Conservation (phyloP, 2,113 vertebrate species). For the Ariopsis seemanni region DNA sequence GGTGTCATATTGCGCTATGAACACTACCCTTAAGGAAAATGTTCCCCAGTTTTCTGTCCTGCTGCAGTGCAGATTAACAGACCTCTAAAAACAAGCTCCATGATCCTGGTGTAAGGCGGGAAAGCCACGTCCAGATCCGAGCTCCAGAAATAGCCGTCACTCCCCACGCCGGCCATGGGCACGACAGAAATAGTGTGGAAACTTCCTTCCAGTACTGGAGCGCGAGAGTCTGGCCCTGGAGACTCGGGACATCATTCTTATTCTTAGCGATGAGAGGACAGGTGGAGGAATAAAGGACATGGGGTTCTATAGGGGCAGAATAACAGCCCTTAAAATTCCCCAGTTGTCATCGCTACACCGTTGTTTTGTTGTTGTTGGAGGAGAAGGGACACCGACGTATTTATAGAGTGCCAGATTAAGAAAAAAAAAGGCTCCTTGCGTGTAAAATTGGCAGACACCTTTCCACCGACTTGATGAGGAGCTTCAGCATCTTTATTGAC, state of each 20-base stretch:
- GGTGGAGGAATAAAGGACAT: slow-evolving; percentile 35
- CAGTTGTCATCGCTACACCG: slow-evolving; percentile 48
- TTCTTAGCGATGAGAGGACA: slow-evolving; percentile 53
- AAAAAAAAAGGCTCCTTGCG: slow-evolving; percentile 17
- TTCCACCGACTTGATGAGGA: slow-evolving; percentile 19
- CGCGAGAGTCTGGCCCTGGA: slow-evolving; percentile 55
- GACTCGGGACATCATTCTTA: slow-evolving; percentile 58
- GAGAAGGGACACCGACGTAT: slow-evolving; percentile 3
- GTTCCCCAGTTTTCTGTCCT: neutral
- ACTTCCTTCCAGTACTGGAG: slow-evolving; percentile 67
- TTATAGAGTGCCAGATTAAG: slow-evolving; percentile 45
- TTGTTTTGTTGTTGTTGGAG: slow-evolving; percentile 44
- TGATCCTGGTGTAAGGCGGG: neutral
- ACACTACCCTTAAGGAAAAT: neutral
- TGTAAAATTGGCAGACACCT: slow-evolving; percentile 14
- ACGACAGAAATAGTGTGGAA: slow-evolving; percentile 69
- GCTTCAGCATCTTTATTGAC: slow-evolving; percentile 1
- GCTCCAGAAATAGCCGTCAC: slow-evolving; percentile 9
- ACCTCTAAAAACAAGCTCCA: neutral
- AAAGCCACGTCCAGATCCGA: slow-evolving; percentile 6
- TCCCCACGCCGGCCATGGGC: slow-evolving; percentile 15
- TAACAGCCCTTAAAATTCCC: slow-evolving; percentile 39
- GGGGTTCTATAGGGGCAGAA: neutral
- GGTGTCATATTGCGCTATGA: too few species aligned
- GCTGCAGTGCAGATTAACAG: neutral